Evolutionary conservation across 1,140 invertebrate species (phyloP), one percentile per base, ranked within the genome.

Genomic region (Bombus superbus): DNA sequence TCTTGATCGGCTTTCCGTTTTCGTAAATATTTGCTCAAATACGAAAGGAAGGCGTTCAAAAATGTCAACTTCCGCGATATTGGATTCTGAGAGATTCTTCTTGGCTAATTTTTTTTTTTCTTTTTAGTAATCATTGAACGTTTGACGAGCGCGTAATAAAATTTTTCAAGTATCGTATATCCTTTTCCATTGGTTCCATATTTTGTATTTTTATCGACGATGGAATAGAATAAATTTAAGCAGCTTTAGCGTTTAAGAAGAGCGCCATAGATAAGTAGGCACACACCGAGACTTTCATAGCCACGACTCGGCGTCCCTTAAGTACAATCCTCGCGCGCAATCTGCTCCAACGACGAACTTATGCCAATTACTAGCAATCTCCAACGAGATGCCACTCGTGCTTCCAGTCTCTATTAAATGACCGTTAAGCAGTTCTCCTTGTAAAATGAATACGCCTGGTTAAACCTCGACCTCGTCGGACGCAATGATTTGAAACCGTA

Each of bases 301-400:
- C n/a, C 25, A 35, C 38, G 75, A 72, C 62, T 28, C 83, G 13
- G 2, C 32, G 68, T 80, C 68, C 76, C 76, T 85, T 85, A 85
- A 85, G 83, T 80, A 80, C 66, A 42, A 72, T 40, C 42, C n/a
- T 59, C 44, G 18, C 59, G 71, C 32, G 57, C 40, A 42, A 64
- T 66, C 32, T 64, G 25, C 81, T 35, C 11, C n/a, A 59, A 83
- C 44, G 82, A 44, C 75, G 25, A 42, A 79, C 68, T 85, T 85
- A 64, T 53, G 59, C 83, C 81, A 89, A 89, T 89, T 89, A 89
- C 83, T 28, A 83, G 44, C 57, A 75, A 89, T 86, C 64, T 75
- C 32, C 75, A 32, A 47, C 40, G 38, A 68, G 57, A 38, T 42
- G 47, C 44, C 35, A 35, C 76, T 79, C 53, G 75, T 75, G 79